Base-by-base conservation (phyloP, 2,113 vertebrate species). In the Mobula hypostoma region DNA sequence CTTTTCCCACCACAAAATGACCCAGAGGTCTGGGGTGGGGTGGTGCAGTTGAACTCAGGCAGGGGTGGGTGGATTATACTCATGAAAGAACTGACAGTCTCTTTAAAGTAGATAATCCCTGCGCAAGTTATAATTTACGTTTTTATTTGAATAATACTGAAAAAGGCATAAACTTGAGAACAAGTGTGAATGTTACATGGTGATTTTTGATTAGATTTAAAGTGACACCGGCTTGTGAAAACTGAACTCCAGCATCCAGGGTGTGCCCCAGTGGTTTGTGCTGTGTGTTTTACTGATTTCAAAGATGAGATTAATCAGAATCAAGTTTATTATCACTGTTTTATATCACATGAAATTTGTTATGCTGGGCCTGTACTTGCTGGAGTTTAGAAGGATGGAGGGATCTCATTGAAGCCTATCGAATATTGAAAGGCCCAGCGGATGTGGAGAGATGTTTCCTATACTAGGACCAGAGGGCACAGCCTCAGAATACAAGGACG, bases 71-170 rank as follows among this genome's bases (percentile, higher is more conserved):
- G 32, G 70, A 93, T 93, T 74, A 74, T 56, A 12, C 70, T 2
- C 14, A 36, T 48, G 68, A 93, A 72, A 56, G 40, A 74, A 6
- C 68, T 40, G 70, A 24, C 91, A 27, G 68, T 76, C 21, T 72
- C 91, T 56, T 72, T 56, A 74, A 74, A 93, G 36, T 74, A 40
- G 91, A 32, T 74, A 29, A 21, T 74, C 9, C 68, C 74, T 93
- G 36, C 27, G 90, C 36, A 24, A 11, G 15, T 74, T 48, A 93
- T 93, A 93, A 74, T 74, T 72, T 40, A 93, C 40, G 32, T 93
- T 93, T 93, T 36, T 74, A 72, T 93, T 74, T 93, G 90, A 40
- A 92, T 66, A 40, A 70, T 68, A 36, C 88, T 92, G 61, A 90
- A 36, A 24, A 70, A 74, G n/a, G 68, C 40, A 32, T 40, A 68